Base-by-base conservation (phyloP, 2,888 invertebrate genomes). In the Mayetiola destructor region DNA sequence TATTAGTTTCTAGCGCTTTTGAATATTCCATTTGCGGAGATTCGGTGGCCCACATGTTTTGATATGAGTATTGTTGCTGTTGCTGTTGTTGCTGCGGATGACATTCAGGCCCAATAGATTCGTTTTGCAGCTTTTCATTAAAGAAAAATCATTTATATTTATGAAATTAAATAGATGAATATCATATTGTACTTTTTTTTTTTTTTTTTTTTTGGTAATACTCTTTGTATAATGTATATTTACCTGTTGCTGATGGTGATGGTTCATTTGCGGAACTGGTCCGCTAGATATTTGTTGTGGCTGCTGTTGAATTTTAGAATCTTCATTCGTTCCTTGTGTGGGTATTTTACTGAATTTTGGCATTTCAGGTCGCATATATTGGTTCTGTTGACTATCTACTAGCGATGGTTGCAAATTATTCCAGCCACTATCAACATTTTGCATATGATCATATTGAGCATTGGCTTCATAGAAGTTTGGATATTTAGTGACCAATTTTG, bases 31-130 rank as follows among this genome's bases (percentile, higher is more conserved):
- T 40, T 39, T 57, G 53, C 30, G 40, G 18, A 8, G 39, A 27
- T 39, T 57, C 40, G 21, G 16, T 39, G 20, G 69, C 67, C 71
- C 72, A 72, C 66, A 71, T 68, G 56, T 69, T 70, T 65, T 56
- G 32, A 52, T 37, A 55, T 55, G 29, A n/a, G 36, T 55, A 30
- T n/a, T 55, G 55, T 55, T 10, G 54, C 27, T 18, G 37, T 16
- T 35, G 56, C n/a, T 16, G 56, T 23, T 64, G 64, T 57, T 65
- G 64, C 57, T 61, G 60, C 59, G 60, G 63, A 42, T 53, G 53
- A 35, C 39, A 20, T 53, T 53, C 56, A 10, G n/a, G n/a, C n/a
- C n/a, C n/a, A n/a, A n/a, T n/a, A n/a, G n/a, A n/a, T n/a, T n/a
- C n/a, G n/a, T n/a, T n/a, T n/a, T n/a, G n/a, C n/a, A n/a, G n/a